These are phyloP conservation scores for Molossus alvarezi DNA, from an alignment of 2,797 vertebrate species.

Conservation along the genomic window DNA sequence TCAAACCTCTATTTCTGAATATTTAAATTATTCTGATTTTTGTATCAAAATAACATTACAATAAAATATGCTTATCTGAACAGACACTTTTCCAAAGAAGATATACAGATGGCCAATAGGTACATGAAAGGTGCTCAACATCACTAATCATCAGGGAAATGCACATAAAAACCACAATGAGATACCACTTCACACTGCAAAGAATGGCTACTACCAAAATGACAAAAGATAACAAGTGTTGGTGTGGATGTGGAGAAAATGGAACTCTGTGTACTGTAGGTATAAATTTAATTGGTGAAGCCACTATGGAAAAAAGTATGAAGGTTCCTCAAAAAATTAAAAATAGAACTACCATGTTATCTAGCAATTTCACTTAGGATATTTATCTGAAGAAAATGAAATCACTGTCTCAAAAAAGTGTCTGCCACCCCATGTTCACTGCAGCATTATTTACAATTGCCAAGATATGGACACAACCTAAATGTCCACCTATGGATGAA, in stretches of 20 bases:
- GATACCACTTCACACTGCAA: neutral
- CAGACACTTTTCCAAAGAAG: conserved; percentile 11
- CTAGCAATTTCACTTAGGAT: neutral
- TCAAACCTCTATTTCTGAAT: neutral
- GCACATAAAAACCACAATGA: neutral
- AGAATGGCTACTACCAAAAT: neutral
- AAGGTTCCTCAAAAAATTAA: neutral
- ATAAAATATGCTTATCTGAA: neutral
- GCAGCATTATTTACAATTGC: conserved; percentile 3
- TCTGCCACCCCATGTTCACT: neutral
- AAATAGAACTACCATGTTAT: neutral
- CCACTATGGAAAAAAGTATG: neutral
- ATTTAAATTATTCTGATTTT: conserved; percentile 3
- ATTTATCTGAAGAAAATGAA: neutral
- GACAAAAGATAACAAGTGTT: neutral
- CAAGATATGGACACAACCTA: neutral
- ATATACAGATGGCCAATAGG: neutral
- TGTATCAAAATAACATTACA: conserved; percentile 2
- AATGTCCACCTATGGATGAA: neutral
- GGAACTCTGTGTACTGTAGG: neutral
- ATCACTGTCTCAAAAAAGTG: neutral
- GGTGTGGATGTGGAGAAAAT: neutral
- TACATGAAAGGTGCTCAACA: neutral
- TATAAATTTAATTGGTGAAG: neutral
- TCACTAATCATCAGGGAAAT: conserved; percentile 8